Percentiles rank a stretch among this genome's conserved stretches.
These are phyloP conservation scores for Asarcornis scutulata DNA, from an alignment of 2,113 vertebrate genomes.

Conservation along the genomic window DNA sequence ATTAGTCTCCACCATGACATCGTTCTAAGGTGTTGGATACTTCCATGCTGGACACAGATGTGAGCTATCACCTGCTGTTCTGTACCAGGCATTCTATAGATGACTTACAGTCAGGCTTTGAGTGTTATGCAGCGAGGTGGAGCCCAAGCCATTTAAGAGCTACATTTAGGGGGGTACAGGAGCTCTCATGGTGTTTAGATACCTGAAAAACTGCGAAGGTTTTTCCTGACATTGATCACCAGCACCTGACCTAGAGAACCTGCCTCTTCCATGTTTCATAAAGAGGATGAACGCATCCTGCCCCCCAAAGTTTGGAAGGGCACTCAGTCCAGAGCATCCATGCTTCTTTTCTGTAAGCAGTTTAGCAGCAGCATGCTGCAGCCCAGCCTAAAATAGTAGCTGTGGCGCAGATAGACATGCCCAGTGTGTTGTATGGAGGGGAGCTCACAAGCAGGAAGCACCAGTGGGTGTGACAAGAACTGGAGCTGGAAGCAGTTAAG, in stretches of 20 bases:
- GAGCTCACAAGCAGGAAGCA: background rate
- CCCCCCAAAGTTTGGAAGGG: background rate
- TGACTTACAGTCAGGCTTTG: background rate
- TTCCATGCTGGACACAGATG: background rate
- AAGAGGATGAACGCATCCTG: fast-evolving
- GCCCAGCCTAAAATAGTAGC: background rate
- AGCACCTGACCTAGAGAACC: background rate
- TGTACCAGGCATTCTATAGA: background rate
- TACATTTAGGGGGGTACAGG: background rate
- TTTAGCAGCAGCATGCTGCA: background rate
- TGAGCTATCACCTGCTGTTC: background rate
- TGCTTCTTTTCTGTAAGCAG: background rate
- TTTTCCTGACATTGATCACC: background rate
- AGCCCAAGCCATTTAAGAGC: background rate
- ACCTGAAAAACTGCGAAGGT: background rate
- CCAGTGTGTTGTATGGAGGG: background rate
- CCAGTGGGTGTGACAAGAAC: background rate
- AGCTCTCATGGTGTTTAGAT: fast-evolving
- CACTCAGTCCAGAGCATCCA: background rate
- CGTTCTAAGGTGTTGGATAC: background rate
- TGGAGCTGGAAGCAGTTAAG: conserved; percentile 31
- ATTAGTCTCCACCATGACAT: background rate
- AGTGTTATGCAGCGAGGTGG: background rate
- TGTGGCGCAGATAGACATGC: background rate
- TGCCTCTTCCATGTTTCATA: background rate